Conservation (phyloP, 2,888 invertebrate species). For the Brachyptera risi region DNA sequence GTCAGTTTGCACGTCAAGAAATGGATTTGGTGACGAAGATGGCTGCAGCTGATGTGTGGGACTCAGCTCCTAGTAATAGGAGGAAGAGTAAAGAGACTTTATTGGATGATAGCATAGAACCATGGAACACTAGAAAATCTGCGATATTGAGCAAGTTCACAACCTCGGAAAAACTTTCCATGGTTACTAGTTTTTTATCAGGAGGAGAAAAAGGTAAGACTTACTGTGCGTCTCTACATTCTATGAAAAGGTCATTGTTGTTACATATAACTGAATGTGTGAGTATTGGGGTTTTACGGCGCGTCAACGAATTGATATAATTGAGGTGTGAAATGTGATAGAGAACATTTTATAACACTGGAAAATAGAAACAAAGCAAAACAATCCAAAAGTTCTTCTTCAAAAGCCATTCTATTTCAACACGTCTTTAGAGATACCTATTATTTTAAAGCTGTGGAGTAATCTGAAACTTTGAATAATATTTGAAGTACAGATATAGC, state of each 20-base stretch:
- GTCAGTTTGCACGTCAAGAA: constrained; percentile 59
- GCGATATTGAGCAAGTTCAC: constrained; percentile 86
- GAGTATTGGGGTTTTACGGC: too few species aligned
- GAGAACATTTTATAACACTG: neutral
- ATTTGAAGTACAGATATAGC: too few species aligned
- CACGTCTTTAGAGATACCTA: too few species aligned
- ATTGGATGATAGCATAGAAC: constrained; percentile 55
- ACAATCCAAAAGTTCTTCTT: too few species aligned
- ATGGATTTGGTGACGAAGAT: constrained; percentile 63
- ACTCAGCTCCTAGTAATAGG: constrained; percentile 40
- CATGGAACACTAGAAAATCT: constrained; percentile 72
- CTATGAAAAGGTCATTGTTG: neutral
- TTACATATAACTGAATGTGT: neutral
- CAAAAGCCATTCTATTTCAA: too few species aligned
- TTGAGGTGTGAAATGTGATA: neutral
- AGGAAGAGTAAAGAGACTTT: constrained; percentile 27
- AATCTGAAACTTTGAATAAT: too few species aligned
- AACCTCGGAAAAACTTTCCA: constrained; percentile 88
- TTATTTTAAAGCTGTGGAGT: too few species aligned
- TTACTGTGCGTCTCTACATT: neutral
- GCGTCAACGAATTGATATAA: too few species aligned
- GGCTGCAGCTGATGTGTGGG: constrained; percentile 51
- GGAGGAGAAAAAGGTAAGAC: constrained; percentile 76
- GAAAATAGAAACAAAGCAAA: too few species aligned
- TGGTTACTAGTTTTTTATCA: constrained; percentile 81